Base-by-base conservation (phyloP, 2,888 invertebrate genomes). In the Drosophila imparisetae region DNA sequence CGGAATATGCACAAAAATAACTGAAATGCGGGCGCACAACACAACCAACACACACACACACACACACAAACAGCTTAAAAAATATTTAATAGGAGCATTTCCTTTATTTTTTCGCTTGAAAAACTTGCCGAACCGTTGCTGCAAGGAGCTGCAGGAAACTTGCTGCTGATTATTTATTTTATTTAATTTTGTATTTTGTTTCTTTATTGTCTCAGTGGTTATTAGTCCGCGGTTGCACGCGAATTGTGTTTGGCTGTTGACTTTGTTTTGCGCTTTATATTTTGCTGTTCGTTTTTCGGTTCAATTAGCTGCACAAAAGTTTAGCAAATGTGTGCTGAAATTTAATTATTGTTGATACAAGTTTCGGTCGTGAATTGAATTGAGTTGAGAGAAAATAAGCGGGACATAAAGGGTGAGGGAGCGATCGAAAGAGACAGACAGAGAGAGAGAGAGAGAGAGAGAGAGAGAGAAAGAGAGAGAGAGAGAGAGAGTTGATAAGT, bases 261-360 rank as follows among this genome's bases (percentile, higher is more conserved):
- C 72, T 75, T 64, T 61, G 45, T 34, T 65, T 36, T 42, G 24
- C 63, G 29, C 40, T 66, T 29, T 60, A 62, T 21, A 4, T 48
- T 52, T 52, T 53, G 69, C 13, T 52, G 50, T 29, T 48, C 68
- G 49, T 66, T 63, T 53, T 58, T 50, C 45, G 58, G 36, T 48
- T 82, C 90, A 90, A 90, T 90, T 90, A 90, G 90, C 88, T 82
- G 88, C 81, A 89, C 80, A 85, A 83, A 85, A 89, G 75, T 82
- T 90, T 83, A 63, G 75, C 78, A 77, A 89, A 89, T 86, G 77
- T 74, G 83, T 83, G 83, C 85, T 59, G 72, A 82, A 85, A 89
- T 85, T 89, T 89, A 85, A 85, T 85, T 85, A 89, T 87, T 85
- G 89, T 85, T 89, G 85, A 89, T 85, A 85, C 83, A 85, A 87